A percentile compares a stretch with the other conserved stretches of the same genome.
Evolutionary conservation across 2,113 vertebrate genomes (phyloP).

Genomic region (Lagenorhynchus albirostris): DNA sequence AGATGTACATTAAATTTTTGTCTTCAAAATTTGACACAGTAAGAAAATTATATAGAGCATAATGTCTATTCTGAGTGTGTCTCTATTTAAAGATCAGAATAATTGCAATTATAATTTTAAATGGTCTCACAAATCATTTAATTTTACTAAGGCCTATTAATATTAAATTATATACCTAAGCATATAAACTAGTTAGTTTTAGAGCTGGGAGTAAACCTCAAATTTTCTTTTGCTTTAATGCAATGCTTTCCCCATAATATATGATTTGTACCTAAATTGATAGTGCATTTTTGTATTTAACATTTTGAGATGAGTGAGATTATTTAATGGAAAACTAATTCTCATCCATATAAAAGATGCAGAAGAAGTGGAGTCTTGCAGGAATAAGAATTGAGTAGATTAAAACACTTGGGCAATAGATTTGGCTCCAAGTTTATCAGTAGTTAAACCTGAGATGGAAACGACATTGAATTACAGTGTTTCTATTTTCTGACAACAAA

Average conservation of each 20-base stretch:
- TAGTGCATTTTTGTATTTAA: neutral
- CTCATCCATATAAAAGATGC: neutral
- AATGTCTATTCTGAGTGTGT: neutral
- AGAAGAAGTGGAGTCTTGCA: neutral
- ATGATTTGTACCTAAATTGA: neutral
- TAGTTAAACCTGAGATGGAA: neutral
- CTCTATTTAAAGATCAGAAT: conserved; percentile 57
- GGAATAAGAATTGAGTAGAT: neutral
- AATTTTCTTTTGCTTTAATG: neutral
- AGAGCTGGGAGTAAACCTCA: neutral
- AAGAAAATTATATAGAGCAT: conserved; percentile 38
- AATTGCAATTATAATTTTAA: conserved; percentile 57
- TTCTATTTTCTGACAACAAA: neutral
- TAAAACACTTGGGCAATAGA: neutral
- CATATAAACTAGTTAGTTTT: conserved; percentile 1
- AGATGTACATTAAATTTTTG: conserved; percentile 12
- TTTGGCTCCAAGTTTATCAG: neutral
- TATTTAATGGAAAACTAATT: neutral
- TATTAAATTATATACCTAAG: conserved; percentile 29
- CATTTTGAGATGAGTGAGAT: neutral
- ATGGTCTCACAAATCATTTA: conserved; percentile 47
- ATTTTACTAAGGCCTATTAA: conserved; percentile 36
- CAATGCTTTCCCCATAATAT: neutral
- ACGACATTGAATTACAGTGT: neutral
- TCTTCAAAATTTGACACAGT: conserved; percentile 39